Percentiles rank a stretch among this genome's conserved stretches.
These are phyloP conservation scores for Eurytoma adleriae DNA, from an alignment of 2,888 invertebrate genomes.

Conservation along the genomic window DNA sequence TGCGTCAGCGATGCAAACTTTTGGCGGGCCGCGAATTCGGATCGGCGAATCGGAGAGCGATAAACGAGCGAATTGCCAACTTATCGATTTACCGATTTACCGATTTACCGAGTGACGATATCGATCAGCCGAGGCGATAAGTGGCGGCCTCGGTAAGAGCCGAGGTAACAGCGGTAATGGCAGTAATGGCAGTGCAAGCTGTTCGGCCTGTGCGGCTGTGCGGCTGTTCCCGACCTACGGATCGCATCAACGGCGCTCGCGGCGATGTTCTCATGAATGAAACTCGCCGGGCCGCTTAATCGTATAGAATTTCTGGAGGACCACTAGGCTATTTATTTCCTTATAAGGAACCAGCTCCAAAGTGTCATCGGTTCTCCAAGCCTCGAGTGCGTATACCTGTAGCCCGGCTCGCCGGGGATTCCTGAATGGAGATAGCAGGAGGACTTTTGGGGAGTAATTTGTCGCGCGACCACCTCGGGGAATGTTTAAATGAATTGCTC, in stretches of 20 bases:
- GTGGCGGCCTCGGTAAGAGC: neutral
- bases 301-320: slow-evolving; percentile 54
- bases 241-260: neutral
- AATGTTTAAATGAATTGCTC: slow-evolving; percentile 76
- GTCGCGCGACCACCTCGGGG: slow-evolving; percentile 76
- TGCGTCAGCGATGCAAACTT: too few relatives aligned
- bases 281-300: slow-evolving; percentile 32
- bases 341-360: slow-evolving; percentile 47
- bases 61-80: slow-evolving; percentile 1
- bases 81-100: too few relatives aligned
- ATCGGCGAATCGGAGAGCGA: neutral
- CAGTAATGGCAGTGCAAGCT: too few relatives aligned
- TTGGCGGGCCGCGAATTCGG: too few relatives aligned
- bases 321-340: slow-evolving; percentile 54
- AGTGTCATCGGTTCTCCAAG: slow-evolving; percentile 47
- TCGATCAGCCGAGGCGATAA: neutral
- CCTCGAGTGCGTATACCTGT: slow-evolving; percentile 54
- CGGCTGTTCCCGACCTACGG: neutral
- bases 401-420: slow-evolving; percentile 64
- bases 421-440: slow-evolving; percentile 64
- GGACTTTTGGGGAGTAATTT: slow-evolving; percentile 73
- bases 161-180: too few relatives aligned
- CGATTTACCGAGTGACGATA: too few relatives aligned
- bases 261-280: slow-evolving; percentile 49
- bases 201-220: too few relatives aligned